A percentile compares a stretch with the other conserved stretches of the same genome.
Conservation (phyloP, 2,113 vertebrate genomes). For the Nymphicus hollandicus region DNA sequence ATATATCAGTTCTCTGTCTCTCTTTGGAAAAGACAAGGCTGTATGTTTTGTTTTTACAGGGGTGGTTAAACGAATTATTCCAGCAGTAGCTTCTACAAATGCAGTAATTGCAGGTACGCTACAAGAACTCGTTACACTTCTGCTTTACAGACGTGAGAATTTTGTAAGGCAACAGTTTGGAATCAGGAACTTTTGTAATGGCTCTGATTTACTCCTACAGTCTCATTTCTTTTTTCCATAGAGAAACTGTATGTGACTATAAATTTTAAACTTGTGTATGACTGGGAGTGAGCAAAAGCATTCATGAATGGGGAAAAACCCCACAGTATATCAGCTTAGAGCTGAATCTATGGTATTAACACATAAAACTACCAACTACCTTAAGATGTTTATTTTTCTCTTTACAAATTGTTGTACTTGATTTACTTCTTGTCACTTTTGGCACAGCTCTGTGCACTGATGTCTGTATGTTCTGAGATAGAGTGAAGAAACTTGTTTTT, state of each 20-base stretch:
- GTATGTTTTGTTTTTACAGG: constrained; percentile 71
- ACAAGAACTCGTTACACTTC: background rate
- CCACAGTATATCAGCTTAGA: background rate
- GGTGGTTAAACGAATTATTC: constrained; percentile 95
- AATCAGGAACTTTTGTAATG: background rate
- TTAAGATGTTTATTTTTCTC: background rate
- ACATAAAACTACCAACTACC: background rate
- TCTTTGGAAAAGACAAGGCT: background rate
- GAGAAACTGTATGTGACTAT: background rate
- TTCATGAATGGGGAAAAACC: background rate
- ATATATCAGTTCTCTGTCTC: background rate
- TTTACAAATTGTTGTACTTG: background rate
- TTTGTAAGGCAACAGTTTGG: background rate
- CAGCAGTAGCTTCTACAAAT: constrained; percentile 96
- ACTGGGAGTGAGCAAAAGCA: background rate
- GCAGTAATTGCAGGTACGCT: constrained; percentile 92
- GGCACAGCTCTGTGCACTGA: background rate
- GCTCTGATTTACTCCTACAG: background rate
- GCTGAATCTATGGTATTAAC: background rate
- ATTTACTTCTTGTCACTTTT: background rate
- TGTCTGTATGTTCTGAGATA: background rate
- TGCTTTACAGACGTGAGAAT: background rate
- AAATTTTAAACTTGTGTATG: background rate
- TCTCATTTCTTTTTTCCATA: background rate
- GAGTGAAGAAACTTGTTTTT: background rate